Evolutionary conservation across 1,140 invertebrate genomes (phyloP), one percentile per base, ranked within the genome.

Genomic region (Stenopsyche tienmushanensis): DNA sequence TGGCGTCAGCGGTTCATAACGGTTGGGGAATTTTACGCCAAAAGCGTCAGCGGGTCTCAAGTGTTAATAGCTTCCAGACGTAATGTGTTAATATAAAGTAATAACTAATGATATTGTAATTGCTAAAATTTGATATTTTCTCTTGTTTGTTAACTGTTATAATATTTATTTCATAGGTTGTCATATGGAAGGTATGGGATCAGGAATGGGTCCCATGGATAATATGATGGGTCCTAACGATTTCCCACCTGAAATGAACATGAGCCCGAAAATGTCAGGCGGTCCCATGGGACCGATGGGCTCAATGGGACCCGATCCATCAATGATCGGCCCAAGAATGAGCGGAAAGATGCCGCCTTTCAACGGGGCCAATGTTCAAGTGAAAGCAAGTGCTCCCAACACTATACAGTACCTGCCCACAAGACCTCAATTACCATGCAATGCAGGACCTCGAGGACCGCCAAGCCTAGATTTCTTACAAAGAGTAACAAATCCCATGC

Each of bases 371-470:
- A 94, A 92, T 76, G 89, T 94, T 42, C 91, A 94, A 80, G 95
- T 98, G 21, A 97, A 97, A 81, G 90, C 95, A 1, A 96, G 91
- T 79, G 95, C 95, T 1, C 96, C 96, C 0, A 98, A 98, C 77
- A 98, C 96, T 10, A 98, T 98, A 73, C 96, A 98, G 80, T 98
- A 98, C 83, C 86, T 98, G 74, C 96, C 96, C 21, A 93, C 94
- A 34, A 84, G 93, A 78, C 88, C 92, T 9, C 92, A 92, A 72
- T 83, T 88, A 69, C 81, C 86, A 29, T 82, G 86, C 69, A 81
- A 84, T 41, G 77, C 83, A 69, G 82, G 83, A 53, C 83, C 86
- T 7, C 83, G 91, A 54, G 88, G 89, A n/a, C 91, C 92, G 1
- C 93, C 94, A 3, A 94, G 92, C 75, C 80, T 97, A 50, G 94